A percentile compares a stretch with the other conserved stretches of the same genome.
phyloP scores from a whole-genome alignment of 2,888 invertebrate genomes.

The Lithophane socia region DNA sequence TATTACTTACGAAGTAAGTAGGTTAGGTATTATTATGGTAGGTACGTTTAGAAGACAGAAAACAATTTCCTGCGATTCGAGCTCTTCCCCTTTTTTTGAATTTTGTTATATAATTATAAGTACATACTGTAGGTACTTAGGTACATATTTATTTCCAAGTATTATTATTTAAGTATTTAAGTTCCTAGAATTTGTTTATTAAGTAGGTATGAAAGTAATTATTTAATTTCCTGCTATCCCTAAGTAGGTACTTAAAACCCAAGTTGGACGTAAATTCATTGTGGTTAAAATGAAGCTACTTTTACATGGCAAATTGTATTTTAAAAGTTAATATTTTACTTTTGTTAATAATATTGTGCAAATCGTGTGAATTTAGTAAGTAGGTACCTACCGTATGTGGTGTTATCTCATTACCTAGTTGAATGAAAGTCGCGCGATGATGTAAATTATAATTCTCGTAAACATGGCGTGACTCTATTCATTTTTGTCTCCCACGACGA shows the following conservation, averaged over 20 bases:
- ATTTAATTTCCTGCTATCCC: too few relatives aligned
- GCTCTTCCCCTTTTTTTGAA: too few relatives aligned
- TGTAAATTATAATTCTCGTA: conserved; percentile 80
- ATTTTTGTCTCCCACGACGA: conserved; percentile 87
- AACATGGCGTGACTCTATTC: conserved; percentile 82
- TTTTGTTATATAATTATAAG: too few relatives aligned
- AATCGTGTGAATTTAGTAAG: conserved; percentile 55
- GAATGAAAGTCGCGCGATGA: conserved; percentile 82
- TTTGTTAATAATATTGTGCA: conserved; percentile 16
- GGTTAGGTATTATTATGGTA: neutral
- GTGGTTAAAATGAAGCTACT: conserved; percentile 2
- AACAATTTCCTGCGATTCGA: neutral
- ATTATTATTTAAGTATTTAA: too few relatives aligned
- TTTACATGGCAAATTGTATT: neutral
- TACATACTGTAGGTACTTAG: too few relatives aligned
- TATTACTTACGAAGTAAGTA: neutral
- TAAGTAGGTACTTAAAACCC: neutral
- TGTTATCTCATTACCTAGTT: conserved; percentile 66
- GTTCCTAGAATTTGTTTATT: too few relatives aligned
- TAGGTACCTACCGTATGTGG: conserved; percentile 2
- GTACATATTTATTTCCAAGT: neutral
- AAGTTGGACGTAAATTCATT: conserved; percentile 9
- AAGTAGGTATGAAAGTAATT: too few relatives aligned
- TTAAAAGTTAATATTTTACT: conserved; percentile 19
- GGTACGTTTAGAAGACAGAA: neutral